phyloP scores from a whole-genome alignment of 1,140 invertebrate genomes.

The Diachasma alloeum region DNA sequence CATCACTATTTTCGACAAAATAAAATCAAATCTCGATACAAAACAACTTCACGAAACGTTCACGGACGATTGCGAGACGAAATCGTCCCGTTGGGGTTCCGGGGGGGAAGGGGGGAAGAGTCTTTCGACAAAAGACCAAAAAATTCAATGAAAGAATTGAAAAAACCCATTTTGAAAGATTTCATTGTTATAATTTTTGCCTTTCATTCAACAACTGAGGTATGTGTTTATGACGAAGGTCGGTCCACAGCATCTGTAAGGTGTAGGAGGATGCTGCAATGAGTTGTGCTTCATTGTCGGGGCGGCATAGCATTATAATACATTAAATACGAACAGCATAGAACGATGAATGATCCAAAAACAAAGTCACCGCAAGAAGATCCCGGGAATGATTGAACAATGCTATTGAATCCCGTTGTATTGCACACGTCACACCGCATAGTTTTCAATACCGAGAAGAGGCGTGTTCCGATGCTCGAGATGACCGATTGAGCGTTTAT shows the following conservation, averaged over 20 bases:
- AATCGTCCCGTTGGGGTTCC: no score
- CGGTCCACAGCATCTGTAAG: neutral
- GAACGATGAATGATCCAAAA: neutral
- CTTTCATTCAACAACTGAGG: neutral
- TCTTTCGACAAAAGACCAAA: no score
- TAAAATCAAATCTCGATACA: no score
- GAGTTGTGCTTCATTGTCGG: conserved; percentile 56
- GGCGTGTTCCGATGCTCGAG: neutral
- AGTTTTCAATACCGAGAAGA: neutral
- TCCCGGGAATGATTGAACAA: neutral
- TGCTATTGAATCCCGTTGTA: conserved; percentile 4
- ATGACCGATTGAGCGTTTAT: neutral
- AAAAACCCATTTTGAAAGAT: neutral
- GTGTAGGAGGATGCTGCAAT: conserved; percentile 51
- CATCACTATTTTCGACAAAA: no score
- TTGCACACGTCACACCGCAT: neutral
- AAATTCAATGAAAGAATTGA: neutral
- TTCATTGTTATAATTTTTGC: neutral
- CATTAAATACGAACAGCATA: conserved; percentile 38
- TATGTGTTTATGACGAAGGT: neutral
- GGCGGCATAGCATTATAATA: conserved; percentile 59
- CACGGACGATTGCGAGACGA: no score
- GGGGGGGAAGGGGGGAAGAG: no score
- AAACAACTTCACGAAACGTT: no score
- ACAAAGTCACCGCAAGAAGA: neutral